phyloP scores from a whole-genome alignment of 2,797 vertebrate genomes.

The Manis crassicaudata region DNA sequence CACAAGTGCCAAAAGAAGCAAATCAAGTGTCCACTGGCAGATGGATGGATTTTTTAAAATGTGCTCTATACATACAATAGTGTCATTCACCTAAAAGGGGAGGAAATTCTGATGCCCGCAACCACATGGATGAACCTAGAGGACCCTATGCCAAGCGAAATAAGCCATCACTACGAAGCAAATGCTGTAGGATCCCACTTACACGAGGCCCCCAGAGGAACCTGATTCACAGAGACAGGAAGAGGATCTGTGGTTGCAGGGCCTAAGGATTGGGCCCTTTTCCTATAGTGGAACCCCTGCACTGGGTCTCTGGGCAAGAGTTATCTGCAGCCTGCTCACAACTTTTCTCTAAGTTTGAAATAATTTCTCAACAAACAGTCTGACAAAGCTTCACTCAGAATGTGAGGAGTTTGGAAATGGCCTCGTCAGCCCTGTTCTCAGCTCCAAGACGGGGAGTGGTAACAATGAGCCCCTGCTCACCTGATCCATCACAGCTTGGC shows the following conservation, averaged over 20 bases:
- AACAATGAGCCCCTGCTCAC: no score
- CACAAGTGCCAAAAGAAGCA: background rate
- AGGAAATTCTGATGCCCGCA: background rate
- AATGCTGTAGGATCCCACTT: background rate
- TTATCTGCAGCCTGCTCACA: background rate
- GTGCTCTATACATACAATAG: background rate
- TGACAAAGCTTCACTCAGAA: background rate
- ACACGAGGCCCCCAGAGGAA: background rate
- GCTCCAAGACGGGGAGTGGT: accelerated
- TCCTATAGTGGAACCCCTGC: background rate
- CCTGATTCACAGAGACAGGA: background rate
- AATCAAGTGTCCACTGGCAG: background rate
- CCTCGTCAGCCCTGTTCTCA: background rate
- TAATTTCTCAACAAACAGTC: background rate
- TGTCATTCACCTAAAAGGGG: background rate
- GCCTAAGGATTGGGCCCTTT: background rate
- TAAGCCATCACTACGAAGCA: no score
- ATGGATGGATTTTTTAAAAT: accelerated
- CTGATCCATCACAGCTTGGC: background rate
- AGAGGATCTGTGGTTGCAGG: background rate
- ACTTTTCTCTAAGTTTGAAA: background rate
- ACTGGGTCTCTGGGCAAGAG: background rate
- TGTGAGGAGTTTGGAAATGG: background rate
- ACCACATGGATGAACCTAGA: background rate
- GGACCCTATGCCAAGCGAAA: background rate